Base-by-base conservation (phyloP, 2,888 invertebrate species). In the Ceramica pisi region DNA sequence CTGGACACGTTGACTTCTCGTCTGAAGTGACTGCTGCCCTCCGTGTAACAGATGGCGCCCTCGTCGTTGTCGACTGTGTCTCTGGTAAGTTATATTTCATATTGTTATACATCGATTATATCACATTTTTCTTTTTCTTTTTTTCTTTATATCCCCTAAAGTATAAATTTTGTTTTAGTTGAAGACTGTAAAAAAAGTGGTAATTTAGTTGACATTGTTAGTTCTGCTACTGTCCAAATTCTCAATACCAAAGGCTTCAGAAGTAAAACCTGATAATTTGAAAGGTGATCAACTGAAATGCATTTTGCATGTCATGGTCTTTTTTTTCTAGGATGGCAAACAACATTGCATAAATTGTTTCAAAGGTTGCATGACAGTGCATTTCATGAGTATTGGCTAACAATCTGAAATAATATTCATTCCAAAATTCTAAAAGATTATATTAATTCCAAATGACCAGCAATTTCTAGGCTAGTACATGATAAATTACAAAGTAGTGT, bases 1-100 rank as follows among this genome's bases (percentile, higher is more conserved):
- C 99, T 86, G 99, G 99, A 85, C 99, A 99, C 98, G 99, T 99
- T 92, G 99, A 99, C 96, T 99, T 99, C 97, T 99, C 99, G 6
- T 99, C 99, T 84, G 99, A 99, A 96, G 99, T 99, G 86, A 99
- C 99, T 68, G 99, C 99, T 90, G 99, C 99, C 87, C 98, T 99
- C 84, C 99, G 99, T 97, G 99, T 99, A 63, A 99, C 99, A 91
- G 99, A 99, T 96, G 99, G 99, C 93, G 99, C 99, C 89, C 97
- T 99, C 77, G 99, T 99, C 68, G 99, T 99, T 64, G 99, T 99
- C 10, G 99, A 99, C 95, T 99, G 99, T 96, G 99, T 99, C 67
- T 99, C 99, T 88, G 99, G 99, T 99, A 94, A 92, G 97, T 94
- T 31, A 1, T n/a, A 46, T 46, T 19, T 46, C 5, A 19, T 1